Percentiles rank a stretch among this genome's conserved stretches.
Evolutionary conservation across 2,113 vertebrate genomes (phyloP).

Genomic region (Phrynocephalus versicolor): DNA sequence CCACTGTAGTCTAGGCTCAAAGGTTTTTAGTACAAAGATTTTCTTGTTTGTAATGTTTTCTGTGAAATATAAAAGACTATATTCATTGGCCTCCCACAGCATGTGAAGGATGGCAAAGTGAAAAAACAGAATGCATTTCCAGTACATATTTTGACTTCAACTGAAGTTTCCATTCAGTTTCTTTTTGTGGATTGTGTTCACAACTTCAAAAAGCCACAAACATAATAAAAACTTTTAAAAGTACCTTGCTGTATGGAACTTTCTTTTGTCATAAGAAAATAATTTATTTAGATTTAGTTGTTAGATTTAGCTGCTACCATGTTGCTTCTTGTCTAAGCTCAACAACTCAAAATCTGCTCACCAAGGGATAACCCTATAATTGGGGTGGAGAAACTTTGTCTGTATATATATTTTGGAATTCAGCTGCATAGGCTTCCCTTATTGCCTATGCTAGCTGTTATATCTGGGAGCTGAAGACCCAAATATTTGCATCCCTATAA

Average conservation of each 20-base stretch:
- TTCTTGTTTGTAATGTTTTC: conserved; percentile 59
- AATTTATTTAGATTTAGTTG: background rate
- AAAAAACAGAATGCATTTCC: conserved; percentile 56
- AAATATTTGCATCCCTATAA: background rate
- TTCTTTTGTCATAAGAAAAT: background rate
- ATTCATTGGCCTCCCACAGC: conserved; percentile 47
- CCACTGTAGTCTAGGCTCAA: conserved; percentile 30
- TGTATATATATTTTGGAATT: background rate
- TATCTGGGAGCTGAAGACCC: background rate
- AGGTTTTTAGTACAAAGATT: conserved; percentile 54
- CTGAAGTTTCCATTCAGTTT: conserved; percentile 29
- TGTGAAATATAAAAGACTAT: conserved; percentile 52
- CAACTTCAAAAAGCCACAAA: conserved; percentile 46
- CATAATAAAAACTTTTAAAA: background rate
- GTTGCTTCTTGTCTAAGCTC: background rate
- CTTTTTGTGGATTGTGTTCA: conserved; percentile 24
- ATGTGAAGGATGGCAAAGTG: conserved; percentile 52
- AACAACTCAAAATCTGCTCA: background rate
- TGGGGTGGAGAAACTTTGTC: background rate
- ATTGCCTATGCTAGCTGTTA: background rate
- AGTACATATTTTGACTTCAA: conserved; percentile 58
- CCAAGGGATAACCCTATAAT: background rate
- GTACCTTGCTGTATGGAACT: background rate
- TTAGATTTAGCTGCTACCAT: background rate
- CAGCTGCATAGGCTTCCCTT: background rate